A percentile compares a stretch with the other conserved stretches of the same genome.
Conservation (phyloP, 2,113 vertebrate genomes). For the Sprattus sprattus region DNA sequence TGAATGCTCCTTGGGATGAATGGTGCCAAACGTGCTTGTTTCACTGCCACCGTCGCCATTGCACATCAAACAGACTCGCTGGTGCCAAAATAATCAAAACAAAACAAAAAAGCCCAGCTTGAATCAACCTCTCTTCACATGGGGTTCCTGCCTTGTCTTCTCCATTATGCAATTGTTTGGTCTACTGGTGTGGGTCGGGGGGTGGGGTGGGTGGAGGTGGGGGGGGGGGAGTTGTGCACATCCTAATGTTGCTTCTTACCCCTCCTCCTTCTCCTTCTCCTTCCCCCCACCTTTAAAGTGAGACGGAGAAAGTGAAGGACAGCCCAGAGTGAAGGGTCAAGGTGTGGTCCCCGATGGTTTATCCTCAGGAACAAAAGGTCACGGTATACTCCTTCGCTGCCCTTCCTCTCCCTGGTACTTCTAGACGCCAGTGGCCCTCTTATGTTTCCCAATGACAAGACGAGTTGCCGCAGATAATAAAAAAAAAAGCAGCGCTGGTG, state of each 20-base stretch:
- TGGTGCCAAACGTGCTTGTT: not conserved
- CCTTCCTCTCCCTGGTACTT: constrained; percentile 24
- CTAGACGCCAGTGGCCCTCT: constrained; percentile 17
- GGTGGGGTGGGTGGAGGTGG: not conserved
- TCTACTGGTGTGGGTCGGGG: not conserved
- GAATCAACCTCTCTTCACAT: not conserved
- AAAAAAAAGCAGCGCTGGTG: not conserved
- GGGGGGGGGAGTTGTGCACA: not conserved
- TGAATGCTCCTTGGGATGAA: not conserved
- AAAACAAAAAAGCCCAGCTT: not conserved
- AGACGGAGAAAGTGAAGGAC: not conserved
- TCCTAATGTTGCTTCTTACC: not conserved
- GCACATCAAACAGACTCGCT: not conserved
- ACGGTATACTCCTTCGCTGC: constrained; percentile 14
- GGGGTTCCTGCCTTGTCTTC: not conserved
- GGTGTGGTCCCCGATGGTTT: constrained; percentile 15
- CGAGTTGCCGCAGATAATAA: constrained; percentile 4
- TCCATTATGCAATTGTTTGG: constrained; percentile 11
- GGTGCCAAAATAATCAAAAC: not conserved
- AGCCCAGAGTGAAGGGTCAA: constrained; percentile 2
- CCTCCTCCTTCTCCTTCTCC: not conserved
- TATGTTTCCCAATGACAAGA: constrained; percentile 28
- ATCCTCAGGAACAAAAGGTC: constrained; percentile 39
- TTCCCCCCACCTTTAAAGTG: not conserved
- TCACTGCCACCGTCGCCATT: not conserved